Conservation (phyloP, 2,113 vertebrate genomes). For the Phodopus roborovskii region DNA sequence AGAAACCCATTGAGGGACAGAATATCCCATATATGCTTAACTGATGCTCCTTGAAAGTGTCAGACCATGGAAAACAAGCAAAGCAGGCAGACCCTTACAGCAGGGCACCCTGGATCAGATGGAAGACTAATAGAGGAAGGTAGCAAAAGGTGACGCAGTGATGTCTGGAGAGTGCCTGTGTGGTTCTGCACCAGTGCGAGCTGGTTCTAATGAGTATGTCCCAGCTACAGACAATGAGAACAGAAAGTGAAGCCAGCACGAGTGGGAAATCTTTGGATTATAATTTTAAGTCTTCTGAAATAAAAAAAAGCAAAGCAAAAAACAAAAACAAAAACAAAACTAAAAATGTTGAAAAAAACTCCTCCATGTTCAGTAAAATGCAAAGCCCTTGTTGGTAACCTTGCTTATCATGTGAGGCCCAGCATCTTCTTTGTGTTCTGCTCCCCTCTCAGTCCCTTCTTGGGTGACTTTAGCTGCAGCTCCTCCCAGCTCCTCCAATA, state of each 20-base stretch:
- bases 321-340: neutral
- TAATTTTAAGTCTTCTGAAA: neutral
- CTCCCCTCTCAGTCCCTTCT: neutral
- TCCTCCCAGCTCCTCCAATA: too few relatives aligned
- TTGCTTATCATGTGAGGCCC: neutral
- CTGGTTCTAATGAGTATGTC: too few relatives aligned
- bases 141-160: neutral
- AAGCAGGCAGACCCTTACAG: neutral
- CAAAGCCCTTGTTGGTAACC: neutral
- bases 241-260: neutral
- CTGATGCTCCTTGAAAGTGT: neutral
- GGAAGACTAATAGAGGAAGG: neutral
- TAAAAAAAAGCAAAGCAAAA: too few relatives aligned
- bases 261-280: neutral
- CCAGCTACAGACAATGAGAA: neutral
- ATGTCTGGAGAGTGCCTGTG: neutral
- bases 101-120: neutral
- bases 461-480: neutral
- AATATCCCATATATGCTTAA: neutral
- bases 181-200: neutral
- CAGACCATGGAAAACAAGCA: neutral
- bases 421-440: neutral
- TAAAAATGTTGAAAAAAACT: neutral
- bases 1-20: neutral
- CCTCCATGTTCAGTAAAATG: neutral